Conservation (phyloP, 2,797 vertebrate genomes). For the Characodon lateralis region DNA sequence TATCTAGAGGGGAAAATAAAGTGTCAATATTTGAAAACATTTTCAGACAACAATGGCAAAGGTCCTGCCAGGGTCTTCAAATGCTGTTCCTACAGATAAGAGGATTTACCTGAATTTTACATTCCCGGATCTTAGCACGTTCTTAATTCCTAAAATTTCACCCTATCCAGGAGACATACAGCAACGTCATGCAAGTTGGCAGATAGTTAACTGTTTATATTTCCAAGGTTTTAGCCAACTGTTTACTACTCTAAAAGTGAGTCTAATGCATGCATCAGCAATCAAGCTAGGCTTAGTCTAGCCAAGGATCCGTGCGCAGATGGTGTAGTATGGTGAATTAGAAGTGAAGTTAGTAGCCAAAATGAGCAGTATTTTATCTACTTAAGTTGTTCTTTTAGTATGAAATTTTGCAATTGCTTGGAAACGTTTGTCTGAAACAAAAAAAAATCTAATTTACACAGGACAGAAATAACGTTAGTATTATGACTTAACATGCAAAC, state of each 20-base stretch:
- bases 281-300: neutral
- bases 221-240: neutral
- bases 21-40: neutral
- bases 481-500: neutral
- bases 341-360: neutral
- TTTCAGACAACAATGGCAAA: neutral
- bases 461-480: neutral
- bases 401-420: neutral
- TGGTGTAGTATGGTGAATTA: too few species aligned
- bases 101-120: neutral
- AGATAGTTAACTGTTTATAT: neutral
- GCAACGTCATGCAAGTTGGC: neutral
- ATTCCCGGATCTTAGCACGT: neutral
- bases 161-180: neutral
- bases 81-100: neutral
- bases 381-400: neutral
- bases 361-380: neutral
- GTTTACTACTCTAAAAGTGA: neutral
- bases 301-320: too few species aligned
- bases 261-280: neutral
- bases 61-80: neutral
- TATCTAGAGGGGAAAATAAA: neutral
- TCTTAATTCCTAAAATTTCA: neutral
- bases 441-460: neutral
- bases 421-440: neutral